phyloP scores from a whole-genome alignment of 2,797 vertebrate species.

The Eremophila alpestris region DNA sequence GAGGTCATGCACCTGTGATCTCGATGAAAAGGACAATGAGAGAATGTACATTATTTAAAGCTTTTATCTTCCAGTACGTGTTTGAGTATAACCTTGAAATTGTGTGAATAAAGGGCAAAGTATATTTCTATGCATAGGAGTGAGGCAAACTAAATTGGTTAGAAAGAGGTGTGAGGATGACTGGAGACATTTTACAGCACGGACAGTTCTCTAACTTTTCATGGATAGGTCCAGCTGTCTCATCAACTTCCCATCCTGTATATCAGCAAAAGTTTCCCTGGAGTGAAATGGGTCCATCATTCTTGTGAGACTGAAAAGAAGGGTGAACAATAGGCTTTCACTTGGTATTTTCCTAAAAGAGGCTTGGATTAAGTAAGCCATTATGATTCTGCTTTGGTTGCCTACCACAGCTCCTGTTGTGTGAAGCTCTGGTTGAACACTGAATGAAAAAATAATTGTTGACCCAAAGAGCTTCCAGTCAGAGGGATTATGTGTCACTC shows the following conservation, averaged over 20 bases:
- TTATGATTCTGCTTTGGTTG: not conserved
- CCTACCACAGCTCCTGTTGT: not conserved
- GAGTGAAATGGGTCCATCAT: not conserved
- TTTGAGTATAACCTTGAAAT: conserved; percentile 73
- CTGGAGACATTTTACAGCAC: not conserved
- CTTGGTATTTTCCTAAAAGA: not conserved
- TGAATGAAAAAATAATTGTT: not conserved
- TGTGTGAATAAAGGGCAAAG: conserved; percentile 46
- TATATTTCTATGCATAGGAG: conserved; percentile 16
- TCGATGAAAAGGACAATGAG: conserved; percentile 56
- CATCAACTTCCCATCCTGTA: not conserved
- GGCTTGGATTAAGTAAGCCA: not conserved
- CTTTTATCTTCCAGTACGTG: conserved; percentile 58
- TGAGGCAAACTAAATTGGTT: conserved; percentile 17
- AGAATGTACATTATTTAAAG: conserved; percentile 52
- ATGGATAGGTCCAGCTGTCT: not conserved
- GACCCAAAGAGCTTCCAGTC: not conserved
- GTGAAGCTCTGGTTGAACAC: not conserved
- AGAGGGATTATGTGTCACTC: not conserved
- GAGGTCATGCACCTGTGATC: conserved; percentile 73
- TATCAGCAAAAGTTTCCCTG: not conserved
- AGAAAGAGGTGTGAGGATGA: conserved; percentile 10
- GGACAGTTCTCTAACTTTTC: not conserved
- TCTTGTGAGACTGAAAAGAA: not conserved
- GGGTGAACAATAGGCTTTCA: not conserved